These are phyloP conservation scores for Battus philenor DNA, from an alignment of 1,140 invertebrate species.

Conservation along the genomic window DNA sequence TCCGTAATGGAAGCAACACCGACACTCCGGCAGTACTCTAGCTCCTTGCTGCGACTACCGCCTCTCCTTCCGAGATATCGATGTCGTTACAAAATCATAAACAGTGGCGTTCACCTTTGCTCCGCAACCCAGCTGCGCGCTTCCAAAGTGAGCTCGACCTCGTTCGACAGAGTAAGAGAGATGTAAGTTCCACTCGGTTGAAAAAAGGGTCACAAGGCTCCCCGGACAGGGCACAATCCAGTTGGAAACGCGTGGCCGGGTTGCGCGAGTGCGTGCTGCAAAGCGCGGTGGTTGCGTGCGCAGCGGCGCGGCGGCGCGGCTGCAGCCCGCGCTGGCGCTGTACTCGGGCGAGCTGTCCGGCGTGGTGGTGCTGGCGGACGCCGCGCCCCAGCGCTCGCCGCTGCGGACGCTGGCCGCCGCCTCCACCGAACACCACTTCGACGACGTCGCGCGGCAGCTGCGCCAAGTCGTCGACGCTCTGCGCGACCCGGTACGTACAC, in stretches of 20 bases:
- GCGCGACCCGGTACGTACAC: conserved; percentile 54
- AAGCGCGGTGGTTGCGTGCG: not conserved
- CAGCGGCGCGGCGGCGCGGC: conserved; percentile 79
- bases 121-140: no score
- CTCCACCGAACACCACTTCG: conserved; percentile 93
- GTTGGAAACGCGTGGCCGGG: not conserved
- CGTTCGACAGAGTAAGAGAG: not conserved
- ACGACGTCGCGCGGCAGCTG: conserved; percentile 90
- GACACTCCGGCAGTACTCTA: no score
- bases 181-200: not conserved
- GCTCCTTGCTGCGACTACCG: no score
- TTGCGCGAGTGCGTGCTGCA: not conserved
- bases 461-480: conserved; percentile 81
- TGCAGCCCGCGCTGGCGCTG: conserved; percentile 94
- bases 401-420: conserved; percentile 78
- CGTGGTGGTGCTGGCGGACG: conserved; percentile 80
- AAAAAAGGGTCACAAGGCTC: no score
- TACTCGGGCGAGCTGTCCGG: conserved; percentile 95
- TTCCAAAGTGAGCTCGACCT: not conserved
- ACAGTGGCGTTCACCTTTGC: no score
- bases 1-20: no score
- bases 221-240: no score
- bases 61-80: no score
- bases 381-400: conserved; percentile 32
- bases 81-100: no score